Evolutionary conservation across 2,797 vertebrate genomes (phyloP).

Genomic region (Tinamus major): DNA sequence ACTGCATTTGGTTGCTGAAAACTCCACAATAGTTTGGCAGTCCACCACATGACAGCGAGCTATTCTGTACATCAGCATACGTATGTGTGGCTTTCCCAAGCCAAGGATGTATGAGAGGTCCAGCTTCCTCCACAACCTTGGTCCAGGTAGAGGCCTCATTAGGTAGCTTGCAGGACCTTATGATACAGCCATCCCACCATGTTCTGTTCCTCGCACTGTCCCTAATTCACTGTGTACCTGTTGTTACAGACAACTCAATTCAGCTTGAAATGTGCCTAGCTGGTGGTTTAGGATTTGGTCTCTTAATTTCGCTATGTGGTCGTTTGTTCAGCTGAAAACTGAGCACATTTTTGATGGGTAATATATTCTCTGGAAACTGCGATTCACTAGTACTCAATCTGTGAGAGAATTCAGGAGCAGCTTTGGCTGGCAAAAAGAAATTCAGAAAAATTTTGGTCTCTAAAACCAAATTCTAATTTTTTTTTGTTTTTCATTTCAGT

Average conservation of each 20-base stretch:
- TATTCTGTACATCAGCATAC: not conserved
- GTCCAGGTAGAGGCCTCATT: not conserved
- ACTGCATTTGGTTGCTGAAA: too few relatives aligned
- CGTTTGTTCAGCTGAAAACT: not conserved
- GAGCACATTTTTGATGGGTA: not conserved
- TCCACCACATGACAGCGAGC: too few relatives aligned
- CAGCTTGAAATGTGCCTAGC: not conserved
- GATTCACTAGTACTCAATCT: too few relatives aligned
- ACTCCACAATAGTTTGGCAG: too few relatives aligned
- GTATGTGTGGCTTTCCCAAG: too few relatives aligned
- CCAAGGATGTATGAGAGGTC: not conserved
- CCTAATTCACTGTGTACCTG: not conserved
- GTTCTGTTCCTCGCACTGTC: not conserved
- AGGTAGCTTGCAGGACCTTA: fast-evolving
- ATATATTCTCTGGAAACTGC: not conserved
- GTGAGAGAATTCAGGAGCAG: not conserved
- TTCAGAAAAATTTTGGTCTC: not conserved
- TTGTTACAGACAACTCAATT: not conserved
- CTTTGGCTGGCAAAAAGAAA: not conserved
- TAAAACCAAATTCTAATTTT: not conserved
- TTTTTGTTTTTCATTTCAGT: not conserved
- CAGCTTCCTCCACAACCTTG: not conserved
- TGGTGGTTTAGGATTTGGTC: not conserved
- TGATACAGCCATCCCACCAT: fast-evolving
- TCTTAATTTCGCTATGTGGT: not conserved